Evolutionary conservation across 2,113 vertebrate species (phyloP), one percentile per base, ranked within the genome.

Genomic region (Oncorhynchus mykiss): DNA sequence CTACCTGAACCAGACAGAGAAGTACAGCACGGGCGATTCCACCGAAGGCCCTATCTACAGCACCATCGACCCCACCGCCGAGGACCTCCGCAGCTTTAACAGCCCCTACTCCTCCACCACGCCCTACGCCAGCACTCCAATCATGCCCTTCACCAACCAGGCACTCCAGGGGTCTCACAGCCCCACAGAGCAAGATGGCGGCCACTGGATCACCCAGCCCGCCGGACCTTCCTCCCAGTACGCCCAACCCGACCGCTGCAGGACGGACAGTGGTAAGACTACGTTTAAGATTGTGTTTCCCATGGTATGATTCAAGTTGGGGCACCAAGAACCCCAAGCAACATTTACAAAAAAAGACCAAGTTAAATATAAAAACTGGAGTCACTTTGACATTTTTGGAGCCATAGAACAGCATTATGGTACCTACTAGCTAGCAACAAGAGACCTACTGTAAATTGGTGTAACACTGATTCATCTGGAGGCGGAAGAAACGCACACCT

Each of bases 21-120:
- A 95, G 75, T 96, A 94, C 73, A 95, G 94, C 87, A 83, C 83
- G 0, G 92, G 94, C 0, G 93, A 94, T 70, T 88, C 94, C 3
- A 90, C 90, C 0, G 97, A 99, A 62, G 97, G 95, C 1, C 96
- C 96, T 0, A 97, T 97, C 70, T 99, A 99, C 89, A 97, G 96
- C 93, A 97, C 96, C 82, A 96, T 97, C 1, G 95, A 98, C 76
- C 94, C 91, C 0, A 92, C 93, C 6, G 91, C 87, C 0, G 97
- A 99, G 67, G 97, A 98, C 77, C 90, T 96, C 72, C 91, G 91
- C 84, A 91, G 92, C 1, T 98, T 98, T 80, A 92, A 93, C 0
- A 89, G 92, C 0, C 93, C 92, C 5, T 98, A 96, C 85, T 94
- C 91, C 86, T 71, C 95, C 12, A 86, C 87, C 79, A 91, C 92